Percentiles rank a stretch among this genome's conserved stretches.
Conservation (phyloP, 2,113 vertebrate species). For the Petrocephalus zakoni region DNA sequence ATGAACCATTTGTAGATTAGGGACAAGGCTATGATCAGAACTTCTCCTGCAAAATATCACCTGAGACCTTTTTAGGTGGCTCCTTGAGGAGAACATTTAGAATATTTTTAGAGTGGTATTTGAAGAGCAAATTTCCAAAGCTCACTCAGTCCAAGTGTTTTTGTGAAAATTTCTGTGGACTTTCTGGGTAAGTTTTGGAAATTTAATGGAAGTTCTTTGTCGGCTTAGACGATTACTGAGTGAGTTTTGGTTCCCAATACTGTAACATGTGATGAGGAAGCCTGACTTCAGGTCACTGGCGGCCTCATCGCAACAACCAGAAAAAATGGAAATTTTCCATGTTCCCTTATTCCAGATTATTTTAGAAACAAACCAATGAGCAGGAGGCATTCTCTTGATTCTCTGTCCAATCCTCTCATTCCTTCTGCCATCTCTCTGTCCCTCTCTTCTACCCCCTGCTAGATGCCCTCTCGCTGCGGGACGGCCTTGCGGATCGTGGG, state of each 20-base stretch:
- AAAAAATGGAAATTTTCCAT: too few relatives aligned
- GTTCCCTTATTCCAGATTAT: too few relatives aligned
- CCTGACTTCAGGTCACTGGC: not conserved
- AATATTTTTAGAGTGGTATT: not conserved
- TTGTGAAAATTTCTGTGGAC: not conserved
- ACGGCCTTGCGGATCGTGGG: slow-evolving; percentile 77
- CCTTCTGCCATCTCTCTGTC: not conserved
- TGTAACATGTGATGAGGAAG: too few relatives aligned
- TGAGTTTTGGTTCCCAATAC: not conserved
- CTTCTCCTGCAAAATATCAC: not conserved
- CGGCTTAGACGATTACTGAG: not conserved
- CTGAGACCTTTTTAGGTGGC: not conserved
- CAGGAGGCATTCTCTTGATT: not conserved
- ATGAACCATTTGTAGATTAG: not conserved
- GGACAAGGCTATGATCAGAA: not conserved
- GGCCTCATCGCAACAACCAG: not conserved
- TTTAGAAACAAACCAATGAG: not conserved
- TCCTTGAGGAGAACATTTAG: not conserved
- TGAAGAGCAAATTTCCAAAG: not conserved
- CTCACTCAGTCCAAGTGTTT: not conserved
- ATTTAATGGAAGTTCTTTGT: not conserved
- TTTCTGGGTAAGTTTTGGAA: not conserved
- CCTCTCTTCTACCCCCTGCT: not conserved
- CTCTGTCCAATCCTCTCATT: not conserved
- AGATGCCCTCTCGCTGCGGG: slow-evolving; percentile 88